Base-by-base conservation (phyloP, 1,140 invertebrate genomes). In the Dendroctonus valens region DNA sequence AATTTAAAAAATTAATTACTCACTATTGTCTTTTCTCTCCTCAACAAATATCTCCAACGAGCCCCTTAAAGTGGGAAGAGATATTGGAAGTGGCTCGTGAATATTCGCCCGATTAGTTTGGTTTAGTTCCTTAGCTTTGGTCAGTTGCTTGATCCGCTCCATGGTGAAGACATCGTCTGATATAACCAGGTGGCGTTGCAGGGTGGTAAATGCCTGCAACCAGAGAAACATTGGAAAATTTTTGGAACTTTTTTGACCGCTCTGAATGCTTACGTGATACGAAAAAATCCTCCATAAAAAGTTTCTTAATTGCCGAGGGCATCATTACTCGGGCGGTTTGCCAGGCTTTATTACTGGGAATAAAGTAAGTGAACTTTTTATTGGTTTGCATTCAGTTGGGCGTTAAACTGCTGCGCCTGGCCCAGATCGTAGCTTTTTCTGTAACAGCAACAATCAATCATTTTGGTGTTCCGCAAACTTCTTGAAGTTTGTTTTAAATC, bases 281-380 rank as follows among this genome's bases (percentile, higher is more conserved):
- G 84, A 82, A 78, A n/a, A 85, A 93, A 46, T 91, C 87, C 49
- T 84, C 82, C 86, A 91, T 92, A 70, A 92, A 92, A 7, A 94
- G 79, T 75, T 92, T 92, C 78, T 92, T 93, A 76, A 90, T 86
- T 5, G 87, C 84, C 7, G 91, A 91, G 3, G 91, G 91, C 73
- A 86, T 86, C 48, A 82, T 81, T 48, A 85, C 81, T 75, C 87
- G 83, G 61, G 90, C 85, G 60, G 86, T 83, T 26, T 86, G 80
- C 92, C 92, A 98, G 8, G 94, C 95, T 68, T 87, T 86, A 73
- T 97, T 89, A 9, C 88, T 83, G 1, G 95, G 94, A 1, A 94
- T 94, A 76, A 98, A 96, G 76, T 92, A 94, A 0, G 95, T 98
- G 78, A 90, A 97, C 41, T 89, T 86, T 66, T 90, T 89, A 58